These are phyloP conservation scores for Perodicticus potto DNA, from an alignment of 2,797 vertebrate species.

Conservation along the genomic window DNA sequence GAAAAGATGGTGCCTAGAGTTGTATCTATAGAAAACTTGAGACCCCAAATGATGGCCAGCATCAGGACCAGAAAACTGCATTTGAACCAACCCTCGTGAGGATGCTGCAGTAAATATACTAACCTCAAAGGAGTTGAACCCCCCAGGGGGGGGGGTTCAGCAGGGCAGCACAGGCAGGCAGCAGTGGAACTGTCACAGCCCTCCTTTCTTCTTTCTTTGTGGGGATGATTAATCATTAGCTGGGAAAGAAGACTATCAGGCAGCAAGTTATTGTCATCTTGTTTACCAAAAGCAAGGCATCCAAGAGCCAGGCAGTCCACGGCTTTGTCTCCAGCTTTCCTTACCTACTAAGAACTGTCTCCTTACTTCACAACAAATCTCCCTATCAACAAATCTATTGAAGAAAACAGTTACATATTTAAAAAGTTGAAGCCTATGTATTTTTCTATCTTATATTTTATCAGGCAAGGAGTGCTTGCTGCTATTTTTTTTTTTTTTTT, in stretches of 20 bases:
- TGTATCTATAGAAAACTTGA: not conserved
- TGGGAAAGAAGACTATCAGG: not conserved
- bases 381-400: slow-evolving; percentile 40
- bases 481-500: not conserved
- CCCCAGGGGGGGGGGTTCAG: not conserved
- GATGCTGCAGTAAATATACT: not conserved
- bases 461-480: slow-evolving; percentile 13
- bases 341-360: slow-evolving; percentile 43
- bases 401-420: slow-evolving; percentile 67
- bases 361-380: slow-evolving; percentile 17
- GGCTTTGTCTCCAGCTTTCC: not conserved
- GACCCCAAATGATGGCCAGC: not conserved
- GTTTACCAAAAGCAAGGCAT: not conserved
- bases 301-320: not conserved
- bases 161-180: not conserved
- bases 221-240: not conserved
- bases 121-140: not conserved
- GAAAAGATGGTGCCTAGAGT: not conserved
- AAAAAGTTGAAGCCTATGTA: slow-evolving; percentile 24
- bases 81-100: not conserved
- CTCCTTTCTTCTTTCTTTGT: not conserved
- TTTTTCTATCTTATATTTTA: slow-evolving; percentile 57
- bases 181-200: not conserved
- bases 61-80: not conserved
- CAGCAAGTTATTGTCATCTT: not conserved